A percentile compares a stretch with the other conserved stretches of the same genome.
Conservation (phyloP, 2,797 vertebrate genomes). For the Girardinus metallicus region DNA sequence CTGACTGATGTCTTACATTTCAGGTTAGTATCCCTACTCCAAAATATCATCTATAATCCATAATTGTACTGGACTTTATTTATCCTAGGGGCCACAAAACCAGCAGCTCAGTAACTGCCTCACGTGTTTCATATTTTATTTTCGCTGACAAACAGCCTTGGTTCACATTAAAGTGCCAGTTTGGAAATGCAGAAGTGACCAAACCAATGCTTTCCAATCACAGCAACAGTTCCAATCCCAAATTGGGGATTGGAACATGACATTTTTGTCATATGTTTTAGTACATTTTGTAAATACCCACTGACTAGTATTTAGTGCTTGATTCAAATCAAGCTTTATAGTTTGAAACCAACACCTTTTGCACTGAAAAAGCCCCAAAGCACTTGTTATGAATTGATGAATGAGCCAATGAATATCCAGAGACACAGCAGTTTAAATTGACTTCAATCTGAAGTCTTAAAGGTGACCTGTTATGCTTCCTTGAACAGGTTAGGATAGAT, state of each 20-base stretch:
- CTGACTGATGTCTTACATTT: slow-evolving; percentile 41
- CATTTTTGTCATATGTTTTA: not conserved
- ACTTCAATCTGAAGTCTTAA: not conserved
- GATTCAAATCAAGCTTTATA: not conserved
- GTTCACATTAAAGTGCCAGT: not conserved
- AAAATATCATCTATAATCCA: slow-evolving; percentile 46
- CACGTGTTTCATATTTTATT: not conserved
- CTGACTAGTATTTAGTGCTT: not conserved
- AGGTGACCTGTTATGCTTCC: no score
- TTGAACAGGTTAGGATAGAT: no score
- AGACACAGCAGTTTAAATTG: not conserved
- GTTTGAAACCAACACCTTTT: not conserved
- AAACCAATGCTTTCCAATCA: not conserved
- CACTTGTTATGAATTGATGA: not conserved
- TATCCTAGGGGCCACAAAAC: not conserved
- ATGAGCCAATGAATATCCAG: not conserved
- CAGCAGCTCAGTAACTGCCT: slow-evolving; percentile 7
- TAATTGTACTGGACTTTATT: slow-evolving; percentile 3
- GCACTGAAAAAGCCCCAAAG: not conserved
- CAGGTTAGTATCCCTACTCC: slow-evolving; percentile 20
- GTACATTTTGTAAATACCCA: not conserved
- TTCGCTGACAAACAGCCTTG: not conserved
- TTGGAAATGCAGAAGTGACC: not conserved
- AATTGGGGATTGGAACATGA: not conserved
- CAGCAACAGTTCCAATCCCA: not conserved